Evolutionary conservation across 2,888 invertebrate species (phyloP).

Genomic region (Drosophila atripex): DNA sequence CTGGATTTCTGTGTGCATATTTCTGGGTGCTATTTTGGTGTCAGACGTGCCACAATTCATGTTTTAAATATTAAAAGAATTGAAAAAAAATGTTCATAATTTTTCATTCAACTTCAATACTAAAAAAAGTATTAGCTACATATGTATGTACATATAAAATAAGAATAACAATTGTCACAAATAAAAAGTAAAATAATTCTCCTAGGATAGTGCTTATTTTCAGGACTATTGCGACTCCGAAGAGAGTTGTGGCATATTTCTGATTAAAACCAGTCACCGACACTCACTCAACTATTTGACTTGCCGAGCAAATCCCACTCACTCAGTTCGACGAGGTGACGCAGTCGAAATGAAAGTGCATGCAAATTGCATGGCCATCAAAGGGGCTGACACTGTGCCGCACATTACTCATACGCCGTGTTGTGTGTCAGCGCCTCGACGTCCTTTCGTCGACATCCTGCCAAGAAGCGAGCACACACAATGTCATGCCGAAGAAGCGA

Average conservation of each 20-base stretch:
- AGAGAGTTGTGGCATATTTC: neutral
- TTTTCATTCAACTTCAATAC: too few relatives aligned
- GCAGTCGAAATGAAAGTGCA: conserved; percentile 42
- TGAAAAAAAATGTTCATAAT: too few relatives aligned
- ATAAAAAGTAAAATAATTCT: too few relatives aligned
- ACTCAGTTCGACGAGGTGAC: conserved; percentile 14
- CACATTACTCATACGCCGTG: conserved; percentile 70
- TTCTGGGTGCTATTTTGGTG: too few relatives aligned
- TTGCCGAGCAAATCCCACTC: conserved; percentile 22
- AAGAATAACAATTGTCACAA: too few relatives aligned
- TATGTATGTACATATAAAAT: too few relatives aligned
- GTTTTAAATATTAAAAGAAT: too few relatives aligned
- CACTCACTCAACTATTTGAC: conserved; percentile 51
- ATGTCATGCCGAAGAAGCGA: conserved; percentile 3
- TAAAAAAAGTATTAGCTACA: too few relatives aligned
- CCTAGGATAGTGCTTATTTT: too few relatives aligned
- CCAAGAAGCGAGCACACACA: conserved; percentile 4
- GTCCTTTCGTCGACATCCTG: conserved; percentile 42
- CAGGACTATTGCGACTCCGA: neutral
- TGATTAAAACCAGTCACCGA: conserved; percentile 58
- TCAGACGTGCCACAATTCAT: too few relatives aligned
- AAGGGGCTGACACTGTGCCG: conserved; percentile 37
- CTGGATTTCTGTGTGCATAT: too few relatives aligned
- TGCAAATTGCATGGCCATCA: conserved; percentile 52
- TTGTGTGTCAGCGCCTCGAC: conserved; percentile 55